phyloP scores from a whole-genome alignment of 2,888 invertebrate species.

The Reticulitermes lucifugus region DNA sequence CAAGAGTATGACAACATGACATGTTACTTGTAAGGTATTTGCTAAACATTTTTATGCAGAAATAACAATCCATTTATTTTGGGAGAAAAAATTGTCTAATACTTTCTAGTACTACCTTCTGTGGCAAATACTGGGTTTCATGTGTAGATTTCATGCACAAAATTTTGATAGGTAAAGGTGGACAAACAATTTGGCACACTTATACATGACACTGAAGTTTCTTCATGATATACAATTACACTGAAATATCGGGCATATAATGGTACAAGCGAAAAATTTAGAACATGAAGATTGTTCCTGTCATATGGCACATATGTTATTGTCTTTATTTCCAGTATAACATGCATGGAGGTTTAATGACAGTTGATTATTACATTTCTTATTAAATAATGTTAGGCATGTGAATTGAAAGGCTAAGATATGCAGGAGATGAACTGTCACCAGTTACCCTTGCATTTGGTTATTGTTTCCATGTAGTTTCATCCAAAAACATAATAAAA shows the following conservation, averaged over 20 bases:
- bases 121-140: neutral
- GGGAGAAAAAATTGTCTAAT: too few relatives aligned
- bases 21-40: too few relatives aligned
- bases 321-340: neutral
- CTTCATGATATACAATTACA: neutral
- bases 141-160: neutral
- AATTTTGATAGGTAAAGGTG: neutral
- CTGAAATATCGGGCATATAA: neutral
- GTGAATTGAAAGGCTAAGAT: slow-evolving; percentile 5
- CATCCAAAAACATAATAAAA: neutral
- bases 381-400: neutral
- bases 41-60: too few relatives aligned
- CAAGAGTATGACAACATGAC: too few relatives aligned
- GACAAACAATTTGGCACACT: slow-evolving; percentile 22
- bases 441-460: slow-evolving; percentile 18
- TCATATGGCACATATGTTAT: slow-evolving; percentile 33
- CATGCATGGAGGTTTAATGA: neutral
- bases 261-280: slow-evolving; percentile 19
- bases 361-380: neutral
- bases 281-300: slow-evolving; percentile 29
- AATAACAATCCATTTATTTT: too few relatives aligned
- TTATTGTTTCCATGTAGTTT: neutral
- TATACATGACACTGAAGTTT: neutral
- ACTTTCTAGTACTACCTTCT: too few relatives aligned
- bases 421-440: neutral